Evolutionary conservation across 2,797 vertebrate species (phyloP).

Genomic region (Micrastur ruficollis): DNA sequence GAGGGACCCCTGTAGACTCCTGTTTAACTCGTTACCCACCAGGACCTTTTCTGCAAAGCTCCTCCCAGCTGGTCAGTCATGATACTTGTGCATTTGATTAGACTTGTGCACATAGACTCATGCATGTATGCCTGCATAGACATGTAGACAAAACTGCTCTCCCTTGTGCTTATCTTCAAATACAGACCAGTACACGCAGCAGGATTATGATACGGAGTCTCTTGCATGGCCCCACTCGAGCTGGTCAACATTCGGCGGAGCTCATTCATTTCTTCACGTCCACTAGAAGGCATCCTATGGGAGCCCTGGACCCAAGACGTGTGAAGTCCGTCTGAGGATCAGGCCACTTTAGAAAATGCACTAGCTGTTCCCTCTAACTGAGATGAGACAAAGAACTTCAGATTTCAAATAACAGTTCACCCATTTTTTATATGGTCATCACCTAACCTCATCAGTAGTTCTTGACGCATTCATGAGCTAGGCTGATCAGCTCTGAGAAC

Average conservation of each 20-base stretch:
- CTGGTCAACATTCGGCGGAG: background rate
- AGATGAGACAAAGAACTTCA: background rate
- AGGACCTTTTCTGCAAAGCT: background rate
- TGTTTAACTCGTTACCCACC: background rate
- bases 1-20: background rate
- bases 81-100: background rate
- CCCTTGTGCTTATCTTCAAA: background rate
- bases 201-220: too few relatives aligned
- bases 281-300: background rate
- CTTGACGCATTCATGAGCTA: accelerated
- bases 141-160: background rate
- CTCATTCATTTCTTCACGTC: background rate
- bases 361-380: background rate
- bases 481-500: background rate
- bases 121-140: background rate
- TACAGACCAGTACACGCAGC: background rate
- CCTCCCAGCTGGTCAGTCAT: background rate
- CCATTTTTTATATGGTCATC: background rate
- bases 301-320: background rate
- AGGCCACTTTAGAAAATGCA: background rate
- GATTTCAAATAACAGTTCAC: background rate
- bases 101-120: background rate
- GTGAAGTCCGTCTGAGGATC: background rate
- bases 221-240: background rate
- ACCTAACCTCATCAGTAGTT: background rate